Percentiles rank a stretch among this genome's conserved stretches.
phyloP scores from a whole-genome alignment of 2,797 vertebrate genomes.

The Chrysolophus pictus region DNA sequence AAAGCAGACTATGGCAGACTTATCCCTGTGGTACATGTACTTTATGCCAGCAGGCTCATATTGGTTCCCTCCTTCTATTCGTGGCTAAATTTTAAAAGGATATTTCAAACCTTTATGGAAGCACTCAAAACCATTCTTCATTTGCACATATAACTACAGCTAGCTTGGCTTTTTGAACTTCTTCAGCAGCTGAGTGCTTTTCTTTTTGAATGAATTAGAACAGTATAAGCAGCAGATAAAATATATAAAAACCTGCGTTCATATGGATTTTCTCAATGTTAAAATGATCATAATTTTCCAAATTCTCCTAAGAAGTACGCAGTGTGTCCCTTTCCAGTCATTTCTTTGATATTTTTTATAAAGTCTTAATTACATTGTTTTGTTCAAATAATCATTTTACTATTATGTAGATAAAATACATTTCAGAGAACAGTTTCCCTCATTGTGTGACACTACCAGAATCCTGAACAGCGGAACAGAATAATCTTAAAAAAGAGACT shows the following conservation, averaged over 20 bases:
- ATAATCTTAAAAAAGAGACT: neutral
- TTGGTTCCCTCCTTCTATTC: conserved; percentile 54
- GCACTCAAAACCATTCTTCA: conserved; percentile 46
- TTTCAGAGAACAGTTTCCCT: conserved; percentile 16
- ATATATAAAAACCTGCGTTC: conserved; percentile 61
- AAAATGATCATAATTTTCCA: conserved; percentile 37
- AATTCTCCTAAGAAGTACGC: neutral
- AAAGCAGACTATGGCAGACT: conserved; percentile 10
- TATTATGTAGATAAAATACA: conserved; percentile 41
- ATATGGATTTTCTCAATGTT: neutral
- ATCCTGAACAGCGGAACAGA: accelerated
- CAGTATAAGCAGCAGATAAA: conserved; percentile 72
- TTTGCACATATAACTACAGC: conserved; percentile 54
- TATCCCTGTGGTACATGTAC: conserved; percentile 26
- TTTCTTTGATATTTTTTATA: conserved; percentile 20
- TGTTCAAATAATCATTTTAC: conserved; percentile 32
- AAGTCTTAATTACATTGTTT: conserved; percentile 40
- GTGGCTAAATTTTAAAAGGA: conserved; percentile 57
- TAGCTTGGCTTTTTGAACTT: conserved; percentile 53
- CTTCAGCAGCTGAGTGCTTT: conserved; percentile 62
- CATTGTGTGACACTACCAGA: conserved; percentile 5
- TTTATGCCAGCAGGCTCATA: conserved; percentile 39
- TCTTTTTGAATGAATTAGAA: conserved; percentile 68
- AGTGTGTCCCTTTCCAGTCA: conserved; percentile 24
- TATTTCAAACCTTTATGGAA: conserved; percentile 48